Percentiles rank a stretch among this genome's conserved stretches.
phyloP scores from a whole-genome alignment of 2,888 invertebrate genomes.

The Crematogaster levior region DNA sequence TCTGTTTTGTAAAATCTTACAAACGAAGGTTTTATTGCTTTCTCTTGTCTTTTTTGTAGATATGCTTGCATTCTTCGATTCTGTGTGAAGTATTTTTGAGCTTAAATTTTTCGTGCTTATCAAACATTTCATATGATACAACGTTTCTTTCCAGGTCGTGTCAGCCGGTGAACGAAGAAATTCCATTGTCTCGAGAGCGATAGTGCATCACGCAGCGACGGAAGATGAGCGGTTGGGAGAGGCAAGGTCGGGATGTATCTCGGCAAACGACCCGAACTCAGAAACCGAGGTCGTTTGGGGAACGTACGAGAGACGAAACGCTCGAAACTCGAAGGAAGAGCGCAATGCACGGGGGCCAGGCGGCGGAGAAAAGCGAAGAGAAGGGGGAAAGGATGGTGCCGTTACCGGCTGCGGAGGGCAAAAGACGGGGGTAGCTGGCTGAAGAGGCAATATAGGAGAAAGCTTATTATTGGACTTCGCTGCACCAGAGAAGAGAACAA shows the following conservation, averaged over 20 bases:
- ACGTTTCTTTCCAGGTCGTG: slow-evolving; percentile 51
- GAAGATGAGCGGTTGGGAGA: slow-evolving; percentile 40
- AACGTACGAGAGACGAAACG: slow-evolving; percentile 79
- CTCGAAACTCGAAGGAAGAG: slow-evolving; percentile 79
- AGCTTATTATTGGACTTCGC: slow-evolving; percentile 86
- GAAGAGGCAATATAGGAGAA: slow-evolving; percentile 86
- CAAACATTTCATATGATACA: slow-evolving; percentile 9
- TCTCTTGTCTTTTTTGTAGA: too few species aligned
- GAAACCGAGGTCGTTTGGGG: slow-evolving; percentile 76
- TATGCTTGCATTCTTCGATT: not conserved
- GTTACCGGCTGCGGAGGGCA: slow-evolving; percentile 62
- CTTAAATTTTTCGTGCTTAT: not conserved
- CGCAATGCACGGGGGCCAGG: slow-evolving; percentile 66
- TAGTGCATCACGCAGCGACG: slow-evolving; percentile 47
- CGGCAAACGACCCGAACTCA: slow-evolving; percentile 69
- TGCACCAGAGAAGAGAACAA: slow-evolving; percentile 84
- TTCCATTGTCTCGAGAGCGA: slow-evolving; percentile 53
- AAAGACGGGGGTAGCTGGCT: slow-evolving; percentile 70
- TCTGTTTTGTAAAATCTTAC: not conserved
- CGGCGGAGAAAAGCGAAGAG: slow-evolving; percentile 67
- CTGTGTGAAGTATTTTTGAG: not conserved
- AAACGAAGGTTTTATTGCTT: not conserved
- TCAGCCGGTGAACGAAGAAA: slow-evolving; percentile 61
- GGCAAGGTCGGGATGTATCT: slow-evolving; percentile 68
- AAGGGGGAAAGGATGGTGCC: slow-evolving; percentile 71